Evolutionary conservation across 92 coral and sea anemone species (phyloP), one percentile per base, ranked within the genome.

Genomic region (Bergia sp.): DNA sequence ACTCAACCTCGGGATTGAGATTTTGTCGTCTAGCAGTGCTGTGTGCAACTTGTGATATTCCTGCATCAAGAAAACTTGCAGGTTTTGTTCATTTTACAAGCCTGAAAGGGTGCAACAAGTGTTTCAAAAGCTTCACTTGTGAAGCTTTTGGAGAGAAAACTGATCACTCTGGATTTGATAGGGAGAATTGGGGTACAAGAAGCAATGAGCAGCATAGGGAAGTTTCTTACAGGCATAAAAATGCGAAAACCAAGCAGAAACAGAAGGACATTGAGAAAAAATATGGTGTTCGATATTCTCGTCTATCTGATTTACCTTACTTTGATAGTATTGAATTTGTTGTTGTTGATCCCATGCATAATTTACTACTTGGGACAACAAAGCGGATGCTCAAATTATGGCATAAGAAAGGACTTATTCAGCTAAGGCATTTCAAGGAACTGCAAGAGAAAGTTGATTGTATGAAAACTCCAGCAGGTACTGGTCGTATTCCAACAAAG

Each of bases 311-410:
- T 16, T 82, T 87, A 18, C 88, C 90, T 7, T 91, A 76, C 57
- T 87, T 80, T 87, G 91, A 87, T 55, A 55, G 38, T 7, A 67
- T 91, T n/a, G 21, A 49, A 42, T 87, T 75, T 80, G 87, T 81
- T n/a, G 73, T 91, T 3, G 81, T 86, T 73, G 91, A 91, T 50
- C 93, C 91, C 18, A 90, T 90, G 90, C 92, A 90, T 76, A 89
- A 89, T 20, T 67, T 89, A 44, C 39, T 89, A 42, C 16, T 81
- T 20, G 89, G 91, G 0, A 82, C 88, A 11, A 82, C 91, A 7
- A 87, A 91, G 44, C 50, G 73, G 15, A 87, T 87, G 82, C 88
- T 87, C 7, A 90, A 91, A 8, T 38, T 45, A 36, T 43, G 41
- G 66, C 11, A 81, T 9, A 53, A 53, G 73, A 18, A 81, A 15